phyloP scores from a whole-genome alignment of 2,113 vertebrate species.

The Sigmodon hispidus region DNA sequence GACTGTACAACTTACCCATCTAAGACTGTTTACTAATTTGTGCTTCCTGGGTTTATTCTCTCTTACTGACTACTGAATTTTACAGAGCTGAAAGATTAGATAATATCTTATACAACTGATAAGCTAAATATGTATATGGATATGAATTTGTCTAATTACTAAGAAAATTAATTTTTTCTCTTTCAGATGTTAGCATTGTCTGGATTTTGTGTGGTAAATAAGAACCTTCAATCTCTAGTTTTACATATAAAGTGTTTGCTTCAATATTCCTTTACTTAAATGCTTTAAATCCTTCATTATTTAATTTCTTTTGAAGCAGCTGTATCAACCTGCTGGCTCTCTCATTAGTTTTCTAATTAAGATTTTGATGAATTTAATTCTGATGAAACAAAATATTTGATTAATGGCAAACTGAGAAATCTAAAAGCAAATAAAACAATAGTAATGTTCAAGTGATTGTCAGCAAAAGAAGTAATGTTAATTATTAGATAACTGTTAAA shows the following conservation, averaged over 20 bases:
- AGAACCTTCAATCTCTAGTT: not conserved
- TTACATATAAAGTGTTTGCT: not conserved
- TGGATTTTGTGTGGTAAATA: not conserved
- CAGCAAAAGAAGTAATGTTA: not conserved
- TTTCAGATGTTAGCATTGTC: not conserved
- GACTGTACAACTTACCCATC: not conserved
- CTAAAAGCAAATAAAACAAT: not conserved
- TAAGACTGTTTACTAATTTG: not conserved
- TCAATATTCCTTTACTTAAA: not conserved
- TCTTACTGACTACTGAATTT: not conserved
- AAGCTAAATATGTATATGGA: not conserved
- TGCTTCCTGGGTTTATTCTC: not conserved
- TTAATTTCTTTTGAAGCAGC: not conserved
- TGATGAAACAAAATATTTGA: constrained; percentile 18
- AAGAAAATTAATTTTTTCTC: not conserved
- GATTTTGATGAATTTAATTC: not conserved
- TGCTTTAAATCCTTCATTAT: not conserved
- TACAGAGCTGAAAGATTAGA: not conserved
- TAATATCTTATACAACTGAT: not conserved
- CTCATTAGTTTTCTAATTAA: constrained; percentile 23
- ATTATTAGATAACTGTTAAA: not conserved
- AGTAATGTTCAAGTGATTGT: not conserved
- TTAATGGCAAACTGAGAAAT: not conserved
- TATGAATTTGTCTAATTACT: not conserved
- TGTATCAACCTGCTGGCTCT: not conserved